phyloP scores from a whole-genome alignment of 2,113 vertebrate genomes.

The Sander lucioperca region DNA sequence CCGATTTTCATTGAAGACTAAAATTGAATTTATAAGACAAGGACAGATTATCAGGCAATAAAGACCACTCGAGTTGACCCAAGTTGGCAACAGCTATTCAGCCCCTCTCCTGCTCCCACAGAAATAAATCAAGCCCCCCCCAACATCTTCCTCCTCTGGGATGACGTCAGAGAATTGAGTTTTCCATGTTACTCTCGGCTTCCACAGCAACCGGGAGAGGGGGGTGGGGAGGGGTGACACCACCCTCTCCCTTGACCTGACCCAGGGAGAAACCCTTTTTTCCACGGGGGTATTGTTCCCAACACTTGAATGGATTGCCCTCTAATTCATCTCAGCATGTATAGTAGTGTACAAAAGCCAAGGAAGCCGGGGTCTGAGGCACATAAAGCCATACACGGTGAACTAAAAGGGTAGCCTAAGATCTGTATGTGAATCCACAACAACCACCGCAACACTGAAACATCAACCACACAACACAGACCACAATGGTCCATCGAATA shows the following conservation, averaged over 20 bases:
- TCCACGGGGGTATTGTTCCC: constrained; percentile 75
- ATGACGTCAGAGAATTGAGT: constrained; percentile 80
- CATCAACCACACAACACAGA: neutral
- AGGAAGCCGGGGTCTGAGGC: constrained; percentile 58
- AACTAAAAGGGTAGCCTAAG: constrained; percentile 1
- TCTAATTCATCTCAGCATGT: constrained; percentile 81
- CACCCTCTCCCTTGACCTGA: constrained; percentile 75
- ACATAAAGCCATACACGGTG: constrained; percentile 60
- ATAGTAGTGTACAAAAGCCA: constrained; percentile 71
- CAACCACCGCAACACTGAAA: neutral
- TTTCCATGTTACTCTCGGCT: constrained; percentile 70
- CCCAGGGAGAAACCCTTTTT: constrained; percentile 65
- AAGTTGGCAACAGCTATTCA: constrained; percentile 58
- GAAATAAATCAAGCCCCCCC: constrained; percentile 77
- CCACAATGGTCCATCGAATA: neutral
- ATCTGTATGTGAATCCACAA: constrained; percentile 12
- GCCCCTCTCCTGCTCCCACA: constrained; percentile 62
- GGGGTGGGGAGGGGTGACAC: constrained; percentile 35
- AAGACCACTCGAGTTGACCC: constrained; percentile 45
- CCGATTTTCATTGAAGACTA: neutral
- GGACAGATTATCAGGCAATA: constrained; percentile 45
- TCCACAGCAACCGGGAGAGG: constrained; percentile 74
- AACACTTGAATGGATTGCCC: constrained; percentile 81
- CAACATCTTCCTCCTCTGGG: constrained; percentile 50
- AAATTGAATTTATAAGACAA: constrained; percentile 33